These are phyloP conservation scores for Orbicella faveolata DNA, from an alignment of 64 coral and sea anemone genomes.

Conservation along the genomic window DNA sequence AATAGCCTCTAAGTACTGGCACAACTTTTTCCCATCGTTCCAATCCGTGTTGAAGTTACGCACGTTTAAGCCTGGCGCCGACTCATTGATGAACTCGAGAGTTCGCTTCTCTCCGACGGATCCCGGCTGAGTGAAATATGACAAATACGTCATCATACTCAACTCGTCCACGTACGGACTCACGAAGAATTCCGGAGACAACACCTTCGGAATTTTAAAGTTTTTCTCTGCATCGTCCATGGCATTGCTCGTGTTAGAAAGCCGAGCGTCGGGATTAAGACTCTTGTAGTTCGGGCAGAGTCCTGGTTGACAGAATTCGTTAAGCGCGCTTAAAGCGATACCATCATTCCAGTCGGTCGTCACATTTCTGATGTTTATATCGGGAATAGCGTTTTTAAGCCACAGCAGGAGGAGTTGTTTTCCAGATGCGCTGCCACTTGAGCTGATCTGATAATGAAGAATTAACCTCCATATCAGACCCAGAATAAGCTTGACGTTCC, in stretches of 20 bases:
- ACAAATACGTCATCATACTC: constrained; percentile 99
- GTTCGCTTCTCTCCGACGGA: constrained; percentile 89
- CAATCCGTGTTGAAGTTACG: constrained; percentile 95
- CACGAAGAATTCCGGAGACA: constrained; percentile 85
- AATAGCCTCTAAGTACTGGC: constrained; percentile 60
- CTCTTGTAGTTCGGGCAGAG: constrained; percentile 78
- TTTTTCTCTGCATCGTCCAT: constrained; percentile 87
- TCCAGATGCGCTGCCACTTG: constrained; percentile 84
- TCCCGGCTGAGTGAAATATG: constrained; percentile 90
- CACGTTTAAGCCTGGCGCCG: constrained; percentile 64
- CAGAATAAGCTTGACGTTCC: constrained; percentile 92
- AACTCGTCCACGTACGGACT: constrained; percentile 93
- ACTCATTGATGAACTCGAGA: constrained; percentile 74
- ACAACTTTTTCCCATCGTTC: constrained; percentile 73
- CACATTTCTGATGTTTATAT: constrained; percentile 85
- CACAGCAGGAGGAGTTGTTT: constrained; percentile 87
- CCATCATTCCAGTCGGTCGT: constrained; percentile 96
- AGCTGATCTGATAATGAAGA: constrained; percentile 97
- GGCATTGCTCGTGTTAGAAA: constrained; percentile 54
- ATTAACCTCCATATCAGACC: constrained; percentile 96
- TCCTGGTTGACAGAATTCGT: constrained; percentile 85
- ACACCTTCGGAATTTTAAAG: constrained; percentile 73
- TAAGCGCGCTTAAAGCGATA: constrained; percentile 67
- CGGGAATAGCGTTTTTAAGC: constrained; percentile 85
- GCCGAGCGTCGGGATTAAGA: constrained; percentile 64